Conservation (phyloP, 92 coral and sea anemone genomes). For the Chrysogorgia sp. region DNA sequence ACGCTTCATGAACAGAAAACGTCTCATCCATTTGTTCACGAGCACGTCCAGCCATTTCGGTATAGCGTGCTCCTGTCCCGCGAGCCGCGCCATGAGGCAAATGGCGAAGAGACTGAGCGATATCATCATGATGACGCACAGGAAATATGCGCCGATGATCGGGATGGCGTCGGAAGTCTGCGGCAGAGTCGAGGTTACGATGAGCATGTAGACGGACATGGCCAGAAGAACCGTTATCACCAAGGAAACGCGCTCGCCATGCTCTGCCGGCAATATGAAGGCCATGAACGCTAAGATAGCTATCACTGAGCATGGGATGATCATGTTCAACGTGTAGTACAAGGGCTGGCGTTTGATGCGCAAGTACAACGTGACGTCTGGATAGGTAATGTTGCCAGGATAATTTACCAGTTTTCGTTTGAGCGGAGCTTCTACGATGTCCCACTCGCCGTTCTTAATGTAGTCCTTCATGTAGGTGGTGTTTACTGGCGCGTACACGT, state of each 20-base stretch:
- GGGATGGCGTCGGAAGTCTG: constrained; percentile 49
- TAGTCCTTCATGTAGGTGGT: constrained; percentile 74
- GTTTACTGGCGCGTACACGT: constrained; percentile 64
- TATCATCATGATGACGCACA: constrained; percentile 5
- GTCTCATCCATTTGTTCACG: background rate
- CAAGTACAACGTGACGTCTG: constrained; percentile 4
- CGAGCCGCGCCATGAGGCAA: constrained; percentile 13
- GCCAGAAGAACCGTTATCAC: constrained; percentile 39
- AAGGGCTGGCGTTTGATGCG: constrained; percentile 28
- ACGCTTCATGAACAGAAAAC: background rate
- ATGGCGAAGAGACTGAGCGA: constrained; percentile 14
- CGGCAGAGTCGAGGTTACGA: constrained; percentile 36
- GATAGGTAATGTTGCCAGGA: background rate
- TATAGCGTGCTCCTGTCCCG: constrained; percentile 55
- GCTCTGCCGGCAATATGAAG: constrained; percentile 25
- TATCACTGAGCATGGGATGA: constrained; percentile 33
- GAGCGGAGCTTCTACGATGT: constrained; percentile 61
- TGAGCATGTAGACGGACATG: constrained; percentile 47
- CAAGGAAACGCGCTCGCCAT: constrained; percentile 38
- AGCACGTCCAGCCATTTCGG: background rate
- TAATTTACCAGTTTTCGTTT: constrained; percentile 64
- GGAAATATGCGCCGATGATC: constrained; percentile 23
- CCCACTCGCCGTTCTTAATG: constrained; percentile 89
- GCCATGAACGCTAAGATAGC: constrained; percentile 25
- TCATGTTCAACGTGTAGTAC: constrained; percentile 27